Conservation (phyloP, 2,113 vertebrate genomes). For the Syngnathus typhle region DNA sequence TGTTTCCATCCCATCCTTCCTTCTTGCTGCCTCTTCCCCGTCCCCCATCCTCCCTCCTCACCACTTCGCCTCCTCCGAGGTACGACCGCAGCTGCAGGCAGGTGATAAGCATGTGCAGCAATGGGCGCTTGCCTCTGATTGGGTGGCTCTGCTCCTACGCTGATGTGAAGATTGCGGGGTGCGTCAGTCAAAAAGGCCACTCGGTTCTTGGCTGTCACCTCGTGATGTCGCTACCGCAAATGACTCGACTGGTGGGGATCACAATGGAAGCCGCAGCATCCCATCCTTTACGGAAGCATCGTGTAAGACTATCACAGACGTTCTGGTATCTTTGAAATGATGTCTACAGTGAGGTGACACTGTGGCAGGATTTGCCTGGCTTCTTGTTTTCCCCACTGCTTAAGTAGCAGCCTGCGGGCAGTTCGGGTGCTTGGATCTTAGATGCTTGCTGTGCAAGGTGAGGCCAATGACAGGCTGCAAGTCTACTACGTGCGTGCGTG, state of each 20-base stretch:
- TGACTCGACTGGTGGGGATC: slow-evolving; percentile 22
- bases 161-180: slow-evolving; percentile 63
- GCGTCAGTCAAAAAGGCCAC: slow-evolving; percentile 65
- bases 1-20: slow-evolving; percentile 32
- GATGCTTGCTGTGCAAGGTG: slow-evolving; percentile 43
- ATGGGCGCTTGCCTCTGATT: slow-evolving; percentile 54
- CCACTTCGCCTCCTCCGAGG: slow-evolving; percentile 36
- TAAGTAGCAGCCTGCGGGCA: slow-evolving; percentile 41
- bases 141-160: slow-evolving; percentile 56
- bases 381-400: slow-evolving; percentile 31
- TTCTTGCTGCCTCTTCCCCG: slow-evolving; percentile 41
- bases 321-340: neutral
- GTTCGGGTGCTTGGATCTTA: slow-evolving; percentile 42
- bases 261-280: slow-evolving; percentile 11
- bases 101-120: slow-evolving; percentile 68
- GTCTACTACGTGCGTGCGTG: neutral
- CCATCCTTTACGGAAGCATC: neutral
- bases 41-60: slow-evolving; percentile 20
- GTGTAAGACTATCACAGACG: slow-evolving; percentile 11
- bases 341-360: neutral
- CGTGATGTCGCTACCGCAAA: slow-evolving; percentile 43
- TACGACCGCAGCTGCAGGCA: slow-evolving; percentile 64
- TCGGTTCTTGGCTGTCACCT: slow-evolving; percentile 43
- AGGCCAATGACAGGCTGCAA: slow-evolving; percentile 55
- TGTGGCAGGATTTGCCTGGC: slow-evolving; percentile 14